Base-by-base conservation (phyloP, 2,888 invertebrate genomes). In the Stenolophus ochropezus region DNA sequence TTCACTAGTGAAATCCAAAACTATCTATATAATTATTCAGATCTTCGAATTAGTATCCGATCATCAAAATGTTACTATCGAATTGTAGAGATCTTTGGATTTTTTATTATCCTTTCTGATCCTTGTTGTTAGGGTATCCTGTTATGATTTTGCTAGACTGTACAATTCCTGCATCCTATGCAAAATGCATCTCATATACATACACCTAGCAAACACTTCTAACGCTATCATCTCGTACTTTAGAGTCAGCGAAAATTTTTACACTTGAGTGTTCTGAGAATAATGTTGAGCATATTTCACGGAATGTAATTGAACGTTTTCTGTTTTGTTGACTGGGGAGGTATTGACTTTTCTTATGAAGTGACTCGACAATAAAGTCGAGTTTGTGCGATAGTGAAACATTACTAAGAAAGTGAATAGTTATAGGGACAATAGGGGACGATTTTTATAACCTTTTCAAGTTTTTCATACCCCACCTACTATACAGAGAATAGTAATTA, bases 211-310 rank as follows among this genome's bases (percentile, higher is more conserved):
- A 49, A n/a, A 49, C 20, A 53, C 53, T 53, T 53, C 53, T 18
- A 53, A 53, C 6, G 18, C 8, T 53, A 18, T n/a, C 53, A 20
- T 53, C 53, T 53, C 53, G 1, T 53, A 14, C 49, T 49, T n/a
- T 49, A 49, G 49, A 49, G 49, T 49, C 49, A 49, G 49, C 49
- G 53, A 4, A 20, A 53, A 53, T 53, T 53, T 53, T 53, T 53
- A 53, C 53, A 53, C 53, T 61, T 23, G 8, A 23, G 16, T 27
- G 61, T 61, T 61, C 61, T 61, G n/a, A 25, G 14, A 61, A 61
- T 27, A 61, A 25, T 61, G 61, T 61, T 61, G 25, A 14, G 25
- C 61, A 61, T 61, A 61, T 27, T 61, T 61, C 61, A 61, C 27
- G 14, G 61, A 61, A 61, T 61, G 61, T 25, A 61, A 61, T 61